Percentiles rank a stretch among this genome's conserved stretches.
phyloP scores from a whole-genome alignment of 2,113 vertebrate species.

The Aplodontia rufa region DNA sequence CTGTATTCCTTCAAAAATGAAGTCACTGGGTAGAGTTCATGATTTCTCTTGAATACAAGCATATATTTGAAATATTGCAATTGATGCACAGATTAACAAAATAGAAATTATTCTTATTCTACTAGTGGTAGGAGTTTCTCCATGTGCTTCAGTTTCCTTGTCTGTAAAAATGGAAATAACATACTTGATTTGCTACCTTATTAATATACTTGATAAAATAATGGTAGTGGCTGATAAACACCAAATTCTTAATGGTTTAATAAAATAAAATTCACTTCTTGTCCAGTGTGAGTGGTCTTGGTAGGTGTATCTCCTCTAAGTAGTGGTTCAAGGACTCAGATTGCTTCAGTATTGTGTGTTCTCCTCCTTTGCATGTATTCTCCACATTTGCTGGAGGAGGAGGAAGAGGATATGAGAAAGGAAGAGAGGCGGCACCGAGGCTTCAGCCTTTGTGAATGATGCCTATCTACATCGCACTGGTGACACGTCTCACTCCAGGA shows the following conservation, averaged over 20 bases:
- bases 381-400: background rate
- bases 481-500: background rate
- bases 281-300: background rate
- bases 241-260: background rate
- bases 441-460: background rate
- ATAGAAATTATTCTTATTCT: background rate
- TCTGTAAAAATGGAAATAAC: background rate
- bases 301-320: background rate
- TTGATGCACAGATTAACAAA: background rate
- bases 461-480: background rate
- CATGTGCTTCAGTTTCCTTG: background rate
- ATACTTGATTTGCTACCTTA: background rate
- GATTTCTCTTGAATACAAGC: conserved; percentile 16
- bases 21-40: background rate
- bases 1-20: background rate
- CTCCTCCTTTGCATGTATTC: background rate
- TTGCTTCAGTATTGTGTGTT: background rate
- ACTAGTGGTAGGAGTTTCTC: background rate
- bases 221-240: background rate
- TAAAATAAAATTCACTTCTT: background rate
- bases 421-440: background rate
- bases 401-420: background rate
- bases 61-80: conserved; percentile 17
- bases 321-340: background rate
- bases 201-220: background rate